Evolutionary conservation across 2,888 invertebrate species (phyloP), one percentile per base, ranked within the genome.

Genomic region (Parnassius apollo): DNA sequence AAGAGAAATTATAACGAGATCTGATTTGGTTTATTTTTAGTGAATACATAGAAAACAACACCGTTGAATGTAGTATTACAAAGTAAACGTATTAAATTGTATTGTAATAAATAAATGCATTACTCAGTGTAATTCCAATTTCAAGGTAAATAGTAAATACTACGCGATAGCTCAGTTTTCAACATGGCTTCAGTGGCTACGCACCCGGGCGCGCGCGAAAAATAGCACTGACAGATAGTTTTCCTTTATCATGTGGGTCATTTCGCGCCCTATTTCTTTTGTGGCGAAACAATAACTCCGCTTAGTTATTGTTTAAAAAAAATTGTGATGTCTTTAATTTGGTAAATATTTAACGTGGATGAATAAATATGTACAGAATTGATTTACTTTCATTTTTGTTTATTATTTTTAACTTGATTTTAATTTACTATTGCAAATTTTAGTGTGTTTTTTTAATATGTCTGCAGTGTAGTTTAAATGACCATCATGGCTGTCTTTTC

Each of bases 191-290:
- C 65, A 65, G 61, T 44, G 60, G 58, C 66, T 66, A 58, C 63
- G 52, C 57, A 61, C 70, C 65, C 70, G 74, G 71, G 72, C 74
- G 78, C 76, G 77, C 80, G 83, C 81, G 78, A 77, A 82, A 85
- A 83, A 86, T 85, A 85, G 80, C 78, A 65, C 73, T 82, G 83
- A 81, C 87, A 86, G 82, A 50, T 83, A 77, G 75, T 80, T 82
- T 82, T 80, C 77, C 77, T 82, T 83, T 77, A 80, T 67, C 78
- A 83, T 78, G 69, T 86, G 76, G 84, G 86, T 81, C 85, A 76
- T 66, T 68, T 65, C 69, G 75, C 73, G 80, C 69, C 72, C 77
- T 72, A 78, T 77, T 75, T 79, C 70, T 59, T 70, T 67, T 62
- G 69, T 69, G 10, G 10, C 13, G 7, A 8, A 18, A 68, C 68